Evolutionary conservation across 2,797 vertebrate genomes (phyloP).

Genomic region (Denticeps clupeoides): DNA sequence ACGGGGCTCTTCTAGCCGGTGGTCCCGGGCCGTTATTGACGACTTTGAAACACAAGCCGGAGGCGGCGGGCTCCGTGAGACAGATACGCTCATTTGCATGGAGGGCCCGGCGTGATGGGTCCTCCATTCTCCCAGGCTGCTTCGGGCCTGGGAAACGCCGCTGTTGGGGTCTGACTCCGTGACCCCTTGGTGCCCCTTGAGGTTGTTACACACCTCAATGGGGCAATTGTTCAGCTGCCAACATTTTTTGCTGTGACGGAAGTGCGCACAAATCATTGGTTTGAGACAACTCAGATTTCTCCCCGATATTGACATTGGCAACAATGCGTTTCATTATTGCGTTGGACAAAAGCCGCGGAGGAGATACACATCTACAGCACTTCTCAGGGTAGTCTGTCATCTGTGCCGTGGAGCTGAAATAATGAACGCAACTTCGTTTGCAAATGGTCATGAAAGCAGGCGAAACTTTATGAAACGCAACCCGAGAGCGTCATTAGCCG

Average conservation of each 20-base stretch:
- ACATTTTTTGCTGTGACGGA: slow-evolving; percentile 38
- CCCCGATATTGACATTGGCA: slow-evolving; percentile 25
- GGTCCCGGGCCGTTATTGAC: neutral
- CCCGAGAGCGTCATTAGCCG: too few species aligned
- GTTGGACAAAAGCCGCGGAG: slow-evolving; percentile 11
- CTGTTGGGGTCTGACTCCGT: slow-evolving; percentile 34
- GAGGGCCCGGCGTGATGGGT: neutral
- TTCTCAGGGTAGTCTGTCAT: neutral
- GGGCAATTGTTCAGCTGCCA: slow-evolving; percentile 46
- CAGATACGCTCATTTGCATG: neutral
- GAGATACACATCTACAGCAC: slow-evolving; percentile 5
- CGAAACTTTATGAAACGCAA: too few species aligned
- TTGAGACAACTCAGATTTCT: slow-evolving; percentile 46
- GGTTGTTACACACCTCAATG: slow-evolving; percentile 46
- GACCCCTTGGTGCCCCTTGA: slow-evolving; percentile 50
- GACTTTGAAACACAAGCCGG: slow-evolving; percentile 5
- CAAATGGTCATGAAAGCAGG: too few species aligned
- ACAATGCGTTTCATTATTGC: slow-evolving; percentile 31
- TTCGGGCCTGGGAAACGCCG: slow-evolving; percentile 18
- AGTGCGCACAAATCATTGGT: slow-evolving; percentile 34
- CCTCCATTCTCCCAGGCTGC: slow-evolving; percentile 13
- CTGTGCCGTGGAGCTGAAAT: neutral
- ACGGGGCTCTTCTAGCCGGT: neutral
- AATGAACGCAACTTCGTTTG: neutral
- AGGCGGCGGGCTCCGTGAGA: neutral